Evolutionary conservation across 2,797 vertebrate genomes (phyloP).

Genomic region (Lagorchestes hirsutus): DNA sequence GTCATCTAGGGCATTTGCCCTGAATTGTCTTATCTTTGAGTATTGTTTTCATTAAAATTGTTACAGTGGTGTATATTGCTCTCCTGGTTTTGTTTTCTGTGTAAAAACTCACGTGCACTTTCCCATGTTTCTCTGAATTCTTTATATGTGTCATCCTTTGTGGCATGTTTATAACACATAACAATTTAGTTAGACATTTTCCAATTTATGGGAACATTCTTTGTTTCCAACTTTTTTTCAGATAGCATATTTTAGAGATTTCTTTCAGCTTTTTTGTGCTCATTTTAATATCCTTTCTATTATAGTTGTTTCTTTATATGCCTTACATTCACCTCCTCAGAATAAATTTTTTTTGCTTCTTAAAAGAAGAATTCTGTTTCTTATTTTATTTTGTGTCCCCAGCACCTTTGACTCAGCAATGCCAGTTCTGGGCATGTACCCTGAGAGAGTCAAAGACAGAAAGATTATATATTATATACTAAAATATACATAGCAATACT

Average conservation of each 20-base stretch:
- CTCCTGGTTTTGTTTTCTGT: not conserved
- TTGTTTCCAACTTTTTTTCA: not conserved
- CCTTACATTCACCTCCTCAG: not conserved
- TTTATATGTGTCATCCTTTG: not conserved
- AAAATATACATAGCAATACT: too few relatives aligned
- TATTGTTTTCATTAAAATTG: not conserved
- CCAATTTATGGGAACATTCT: not conserved
- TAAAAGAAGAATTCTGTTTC: not conserved
- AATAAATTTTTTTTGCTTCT: not conserved
- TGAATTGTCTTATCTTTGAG: not conserved
- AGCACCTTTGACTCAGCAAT: not conserved
- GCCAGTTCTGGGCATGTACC: too few relatives aligned
- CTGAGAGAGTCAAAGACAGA: too few relatives aligned
- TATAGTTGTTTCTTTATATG: not conserved
- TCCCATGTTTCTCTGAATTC: not conserved
- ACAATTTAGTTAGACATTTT: not conserved
- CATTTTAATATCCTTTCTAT: not conserved
- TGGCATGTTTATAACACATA: not conserved
- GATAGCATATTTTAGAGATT: not conserved
- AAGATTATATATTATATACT: too few relatives aligned
- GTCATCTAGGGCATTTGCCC: not conserved
- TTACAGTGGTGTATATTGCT: not conserved
- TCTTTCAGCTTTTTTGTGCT: not conserved
- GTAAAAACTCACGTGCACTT: not conserved
- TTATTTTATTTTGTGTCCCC: not conserved